A percentile compares a stretch with the other conserved stretches of the same genome.
These are phyloP conservation scores for Calcarius ornatus DNA, from an alignment of 2,113 vertebrate genomes.

Conservation along the genomic window DNA sequence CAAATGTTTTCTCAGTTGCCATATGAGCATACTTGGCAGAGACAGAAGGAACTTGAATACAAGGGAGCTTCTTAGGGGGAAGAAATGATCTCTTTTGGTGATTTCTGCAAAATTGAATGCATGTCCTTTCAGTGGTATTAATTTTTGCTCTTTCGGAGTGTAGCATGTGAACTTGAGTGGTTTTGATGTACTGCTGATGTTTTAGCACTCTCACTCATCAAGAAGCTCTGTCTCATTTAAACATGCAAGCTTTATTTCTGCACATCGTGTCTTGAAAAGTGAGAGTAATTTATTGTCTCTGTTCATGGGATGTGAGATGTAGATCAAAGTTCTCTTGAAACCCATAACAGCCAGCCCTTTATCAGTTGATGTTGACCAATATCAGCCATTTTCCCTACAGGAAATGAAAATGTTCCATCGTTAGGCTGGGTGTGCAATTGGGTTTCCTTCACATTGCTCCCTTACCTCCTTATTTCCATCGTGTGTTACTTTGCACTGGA, in stretches of 20 bases:
- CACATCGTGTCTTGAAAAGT: neutral
- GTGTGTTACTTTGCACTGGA: neutral
- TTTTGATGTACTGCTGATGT: neutral
- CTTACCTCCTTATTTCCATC: neutral
- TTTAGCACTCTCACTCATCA: neutral
- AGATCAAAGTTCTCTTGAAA: constrained; percentile 15
- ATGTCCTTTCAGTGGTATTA: neutral
- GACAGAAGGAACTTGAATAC: neutral
- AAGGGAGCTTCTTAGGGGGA: neutral
- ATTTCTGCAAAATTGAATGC: neutral
- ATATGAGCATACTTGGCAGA: neutral
- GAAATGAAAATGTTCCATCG: neutral
- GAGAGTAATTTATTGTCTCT: neutral
- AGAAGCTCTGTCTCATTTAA: neutral
- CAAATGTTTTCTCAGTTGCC: neutral
- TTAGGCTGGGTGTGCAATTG: neutral
- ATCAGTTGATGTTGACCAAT: neutral
- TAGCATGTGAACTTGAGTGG: neutral
- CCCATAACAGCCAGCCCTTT: neutral
- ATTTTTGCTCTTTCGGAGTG: neutral
- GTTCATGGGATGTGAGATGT: neutral
- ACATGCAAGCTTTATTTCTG: neutral
- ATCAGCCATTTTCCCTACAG: neutral
- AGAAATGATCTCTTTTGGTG: neutral
- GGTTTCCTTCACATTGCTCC: neutral